Evolutionary conservation across 2,797 vertebrate genomes (phyloP), one percentile per base, ranked within the genome.

Genomic region (Channa striata): DNA sequence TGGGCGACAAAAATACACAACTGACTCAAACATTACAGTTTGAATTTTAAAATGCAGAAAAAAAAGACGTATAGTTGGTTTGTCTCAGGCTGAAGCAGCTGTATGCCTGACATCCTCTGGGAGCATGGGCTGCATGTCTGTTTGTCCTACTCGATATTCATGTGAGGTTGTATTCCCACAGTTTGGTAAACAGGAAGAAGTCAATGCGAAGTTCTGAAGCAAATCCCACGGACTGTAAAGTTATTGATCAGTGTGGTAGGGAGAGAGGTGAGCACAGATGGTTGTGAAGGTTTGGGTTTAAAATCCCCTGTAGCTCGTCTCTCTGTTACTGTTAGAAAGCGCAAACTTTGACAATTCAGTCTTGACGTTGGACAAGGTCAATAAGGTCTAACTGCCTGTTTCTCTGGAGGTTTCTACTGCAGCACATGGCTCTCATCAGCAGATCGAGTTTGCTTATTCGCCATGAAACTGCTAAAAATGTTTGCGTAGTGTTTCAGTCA

Each of bases 121-220:
- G 33, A 42, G 6, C 34, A 0, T 5, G 10, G 43, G 42, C 6
- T 42, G 43, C 17, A 52, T 39, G 46, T 33, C 50, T 14, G 58
- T 67, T 62, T 70, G 42, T 57, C 40, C 16, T 3, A 39, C 63
- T 23, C 21, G 51, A 13, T 33, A 12, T 11, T 7, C 13, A 13
- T 12, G 16, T 23, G 54, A 33, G 49, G 48, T 25, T 62, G 58
- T 62, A 43, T 72, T 39, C 58, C 52, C 49, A 52, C 63, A 47
- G 76, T 62, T 71, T 46, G 57, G n/a, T 48, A 43, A 77, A 73
- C 58, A 80, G 74, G 72, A 86, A 83, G 49, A 57, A 10, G 64
- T 82, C 72, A 68, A 76, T 78, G 57, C 54, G 43, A 59, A 78
- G 23, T 14, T 51, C n/a, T 71, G 16, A 70, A 61, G 60, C 23